These are phyloP conservation scores for Podabrus alpinus DNA, from an alignment of 2,888 invertebrate species.

Conservation along the genomic window DNA sequence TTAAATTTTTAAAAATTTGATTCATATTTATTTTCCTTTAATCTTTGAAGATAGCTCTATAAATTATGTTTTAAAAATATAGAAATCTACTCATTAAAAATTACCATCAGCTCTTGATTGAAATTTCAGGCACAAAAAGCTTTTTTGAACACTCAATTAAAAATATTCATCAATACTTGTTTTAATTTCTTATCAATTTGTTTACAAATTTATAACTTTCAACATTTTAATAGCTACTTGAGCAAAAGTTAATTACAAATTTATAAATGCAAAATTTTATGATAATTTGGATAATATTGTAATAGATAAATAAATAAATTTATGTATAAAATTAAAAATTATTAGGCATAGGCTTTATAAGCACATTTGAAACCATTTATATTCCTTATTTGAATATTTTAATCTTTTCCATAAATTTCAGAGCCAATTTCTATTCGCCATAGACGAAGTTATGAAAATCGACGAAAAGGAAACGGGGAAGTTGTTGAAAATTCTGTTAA, in stretches of 20 bases:
- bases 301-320: not conserved
- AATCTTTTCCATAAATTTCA: constrained; percentile 8
- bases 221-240: not conserved
- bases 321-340: not conserved
- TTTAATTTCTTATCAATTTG: not conserved
- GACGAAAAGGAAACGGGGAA: constrained; percentile 43
- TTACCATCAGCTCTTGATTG: no score
- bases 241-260: not conserved
- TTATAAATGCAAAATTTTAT: not conserved
- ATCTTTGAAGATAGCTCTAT: not conserved
- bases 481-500: constrained; percentile 39
- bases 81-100: not conserved
- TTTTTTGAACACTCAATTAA: not conserved
- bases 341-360: not conserved
- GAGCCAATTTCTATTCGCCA: constrained; percentile 14
- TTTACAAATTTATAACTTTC: not conserved
- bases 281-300: not conserved
- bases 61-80: not conserved
- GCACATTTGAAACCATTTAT: not conserved
- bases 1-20: not conserved
- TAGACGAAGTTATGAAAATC: constrained; percentile 48
- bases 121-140: not conserved
- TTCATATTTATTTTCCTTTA: not conserved
- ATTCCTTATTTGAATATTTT: not conserved
- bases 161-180: not conserved